Evolutionary conservation across 2,113 vertebrate species (phyloP), one percentile per base, ranked within the genome.

Genomic region (Danio rerio): DNA sequence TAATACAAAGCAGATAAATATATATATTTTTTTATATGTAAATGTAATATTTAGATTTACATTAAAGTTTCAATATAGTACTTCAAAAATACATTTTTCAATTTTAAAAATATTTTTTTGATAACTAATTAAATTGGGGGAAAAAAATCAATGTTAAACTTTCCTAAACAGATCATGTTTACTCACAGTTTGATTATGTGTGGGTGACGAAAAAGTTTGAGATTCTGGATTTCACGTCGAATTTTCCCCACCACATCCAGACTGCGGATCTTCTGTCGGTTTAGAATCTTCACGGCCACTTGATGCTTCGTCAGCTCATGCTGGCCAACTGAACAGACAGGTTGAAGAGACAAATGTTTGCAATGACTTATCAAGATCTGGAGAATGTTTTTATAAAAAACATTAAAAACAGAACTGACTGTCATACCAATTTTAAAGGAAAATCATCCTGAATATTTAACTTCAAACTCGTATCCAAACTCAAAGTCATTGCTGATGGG

Each of bases 171-270:
- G 21, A 85, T 76, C 88, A 88, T 83, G 84, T 84, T 12, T 90
- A 94, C 97, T 98, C 94, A 98, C 98, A 99, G 91, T 91, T 99
- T 99, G 91, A 99, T 99, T 92, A 99, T 99, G 88, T 99, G 98
- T 80, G 98, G 98, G 88, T 99, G 98, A 45, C 98, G 94, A 90
- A 99, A 99, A 83, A 99, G 97, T 88, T 99, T 99, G 86, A 99
- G 96, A 90, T 99, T 99, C 92, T 99, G 98, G 86, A 99, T 99
- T 86, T 99, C 98, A 76, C 98, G 90, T 40, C 97, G 96, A 86
- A 99, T 99, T 91, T 99, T 99, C 84, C 98, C 98, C 62, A 99
- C 98, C 81, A 99, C 98, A 63, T 99, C 98, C 80, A 99, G 95
- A 89, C 97, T 99, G 81, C 98, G 97, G 86, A 99, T 99, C 92